These are phyloP conservation scores for Hippopotamus amphibius DNA, from an alignment of 2,113 vertebrate species.

Conservation along the genomic window DNA sequence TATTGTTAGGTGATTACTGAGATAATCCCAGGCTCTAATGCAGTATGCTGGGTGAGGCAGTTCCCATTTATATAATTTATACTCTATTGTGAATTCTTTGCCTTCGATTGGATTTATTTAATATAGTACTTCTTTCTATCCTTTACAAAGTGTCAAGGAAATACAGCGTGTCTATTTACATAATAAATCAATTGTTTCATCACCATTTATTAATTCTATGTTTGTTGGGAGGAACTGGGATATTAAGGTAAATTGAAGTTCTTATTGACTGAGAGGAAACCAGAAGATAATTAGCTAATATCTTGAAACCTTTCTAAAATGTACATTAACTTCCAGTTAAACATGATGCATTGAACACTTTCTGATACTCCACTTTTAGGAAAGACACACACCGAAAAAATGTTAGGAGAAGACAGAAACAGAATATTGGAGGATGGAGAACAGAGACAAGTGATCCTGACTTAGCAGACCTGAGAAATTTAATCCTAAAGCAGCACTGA, in stretches of 20 bases:
- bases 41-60: neutral
- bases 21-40: conserved; percentile 55
- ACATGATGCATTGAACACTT: neutral
- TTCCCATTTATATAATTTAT: conserved; percentile 60
- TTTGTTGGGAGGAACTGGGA: conserved; percentile 30
- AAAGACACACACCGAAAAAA: neutral
- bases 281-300: conserved; percentile 42
- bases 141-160: conserved; percentile 59
- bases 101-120: conserved; percentile 55
- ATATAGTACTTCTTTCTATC: conserved; percentile 7
- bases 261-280: conserved; percentile 40
- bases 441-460: neutral
- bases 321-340: neutral
- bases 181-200: conserved; percentile 57
- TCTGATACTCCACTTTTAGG: neutral
- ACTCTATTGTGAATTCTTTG: conserved; percentile 52
- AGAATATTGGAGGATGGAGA: neutral
- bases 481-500: neutral
- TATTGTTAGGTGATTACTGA: conserved; percentile 55
- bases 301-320: conserved; percentile 26
- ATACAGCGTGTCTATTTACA: neutral
- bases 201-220: conserved; percentile 65
- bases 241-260: conserved; percentile 51
- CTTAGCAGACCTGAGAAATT: neutral
- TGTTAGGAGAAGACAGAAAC: neutral